phyloP scores from a whole-genome alignment of 2,888 invertebrate genomes.

The Tetropium fuscum region DNA sequence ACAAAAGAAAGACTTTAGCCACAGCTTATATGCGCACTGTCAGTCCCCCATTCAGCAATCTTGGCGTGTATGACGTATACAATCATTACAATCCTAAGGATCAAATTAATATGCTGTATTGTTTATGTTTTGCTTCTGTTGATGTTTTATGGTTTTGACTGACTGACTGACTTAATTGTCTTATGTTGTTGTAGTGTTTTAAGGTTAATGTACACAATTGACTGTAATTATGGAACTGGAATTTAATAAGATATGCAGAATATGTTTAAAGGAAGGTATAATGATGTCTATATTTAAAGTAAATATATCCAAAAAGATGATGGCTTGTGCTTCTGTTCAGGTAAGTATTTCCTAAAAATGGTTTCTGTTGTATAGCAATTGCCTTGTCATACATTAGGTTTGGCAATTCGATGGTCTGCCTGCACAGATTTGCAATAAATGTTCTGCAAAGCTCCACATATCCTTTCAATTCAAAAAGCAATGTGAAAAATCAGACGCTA shows the following conservation, averaged over 20 bases:
- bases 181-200: background rate
- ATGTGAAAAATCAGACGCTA: conserved; percentile 66
- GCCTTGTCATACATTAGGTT: conserved; percentile 54
- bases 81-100: no score
- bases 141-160: no score
- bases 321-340: conserved; percentile 66
- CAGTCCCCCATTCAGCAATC: no score
- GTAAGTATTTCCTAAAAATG: conserved; percentile 47
- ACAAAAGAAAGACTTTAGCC: no score
- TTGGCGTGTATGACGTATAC: no score
- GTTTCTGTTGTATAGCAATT: conserved; percentile 13
- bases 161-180: no score
- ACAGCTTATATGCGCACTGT: no score
- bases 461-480: conserved; percentile 67
- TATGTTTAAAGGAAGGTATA: conserved; percentile 63
- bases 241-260: conserved; percentile 64
- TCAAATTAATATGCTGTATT: no score
- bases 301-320: conserved; percentile 65
- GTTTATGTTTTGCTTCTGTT: no score
- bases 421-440: conserved; percentile 65
- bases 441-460: conserved; percentile 65
- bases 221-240: conserved; percentile 45
- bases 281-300: conserved; percentile 67
- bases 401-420: conserved; percentile 67
- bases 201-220: conserved; percentile 13